Percentiles rank a stretch among this genome's conserved stretches.
phyloP scores from a whole-genome alignment of 2,797 vertebrate genomes.

The Xenopus petersii region DNA sequence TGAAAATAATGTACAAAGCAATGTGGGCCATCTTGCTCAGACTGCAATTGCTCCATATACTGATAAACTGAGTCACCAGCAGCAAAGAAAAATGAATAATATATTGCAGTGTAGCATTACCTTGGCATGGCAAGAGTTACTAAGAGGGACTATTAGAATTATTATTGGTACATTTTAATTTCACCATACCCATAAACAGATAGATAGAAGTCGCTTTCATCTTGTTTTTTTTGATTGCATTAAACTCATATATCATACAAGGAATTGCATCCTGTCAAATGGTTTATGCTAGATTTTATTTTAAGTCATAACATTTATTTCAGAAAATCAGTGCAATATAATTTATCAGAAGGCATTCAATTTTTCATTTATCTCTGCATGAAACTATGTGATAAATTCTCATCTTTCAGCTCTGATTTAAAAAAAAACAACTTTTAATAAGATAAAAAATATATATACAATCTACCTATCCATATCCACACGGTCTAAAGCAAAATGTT shows the following conservation, averaged over 20 bases:
- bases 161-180: neutral
- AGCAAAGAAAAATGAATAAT: no score
- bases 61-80: no score
- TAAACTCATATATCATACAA: slow-evolving; percentile 31
- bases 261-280: slow-evolving; percentile 26
- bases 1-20: no score
- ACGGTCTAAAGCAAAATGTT: no score
- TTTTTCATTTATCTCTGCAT: slow-evolving; percentile 37
- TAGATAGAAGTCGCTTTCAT: slow-evolving; percentile 13
- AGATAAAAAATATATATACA: no score
- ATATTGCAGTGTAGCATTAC: no score
- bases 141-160: no score
- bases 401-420: neutral
- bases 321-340: slow-evolving; percentile 40
- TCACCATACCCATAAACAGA: slow-evolving; percentile 7
- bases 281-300: slow-evolving; percentile 38
- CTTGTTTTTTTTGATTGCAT: slow-evolving; percentile 17
- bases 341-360: slow-evolving; percentile 31
- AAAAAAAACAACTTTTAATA: no score
- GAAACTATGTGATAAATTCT: slow-evolving; percentile 35
- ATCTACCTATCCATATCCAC: no score
- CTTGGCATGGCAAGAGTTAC: no score
- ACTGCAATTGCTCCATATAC: no score
- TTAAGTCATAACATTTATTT: slow-evolving; percentile 43
- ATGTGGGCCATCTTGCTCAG: no score